phyloP scores from a whole-genome alignment of 1,140 invertebrate genomes.

The Diabrotica undecimpunctata region DNA sequence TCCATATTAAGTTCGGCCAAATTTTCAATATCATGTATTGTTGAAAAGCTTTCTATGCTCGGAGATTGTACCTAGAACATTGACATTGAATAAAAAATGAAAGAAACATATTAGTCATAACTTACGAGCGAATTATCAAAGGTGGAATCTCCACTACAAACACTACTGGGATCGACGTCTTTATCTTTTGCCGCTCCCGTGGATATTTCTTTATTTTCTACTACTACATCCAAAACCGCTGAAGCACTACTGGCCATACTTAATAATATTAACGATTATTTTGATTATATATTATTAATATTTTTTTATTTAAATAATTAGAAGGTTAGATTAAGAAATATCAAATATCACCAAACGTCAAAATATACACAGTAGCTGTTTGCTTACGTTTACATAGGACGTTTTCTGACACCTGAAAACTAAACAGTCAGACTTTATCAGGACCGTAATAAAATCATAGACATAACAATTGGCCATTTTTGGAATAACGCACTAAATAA shows the following conservation, averaged over 20 bases:
- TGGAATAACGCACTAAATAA: too few relatives aligned
- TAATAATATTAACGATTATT: neutral
- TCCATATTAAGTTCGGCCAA: slow-evolving; percentile 54
- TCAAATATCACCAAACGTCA: neutral
- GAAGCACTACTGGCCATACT: slow-evolving; percentile 35
- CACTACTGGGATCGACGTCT: slow-evolving; percentile 37
- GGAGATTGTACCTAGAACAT: slow-evolving; percentile 53
- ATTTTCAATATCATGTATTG: slow-evolving; percentile 56
- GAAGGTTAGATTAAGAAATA: neutral
- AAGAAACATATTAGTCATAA: slow-evolving; percentile 15
- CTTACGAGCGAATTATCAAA: slow-evolving; percentile 43
- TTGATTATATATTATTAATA: neutral
- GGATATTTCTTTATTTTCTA: slow-evolving; percentile 42
- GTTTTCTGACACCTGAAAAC: too few relatives aligned
- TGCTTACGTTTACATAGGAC: too few relatives aligned
- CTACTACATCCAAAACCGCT: slow-evolving; percentile 44
- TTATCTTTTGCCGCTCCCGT: slow-evolving; percentile 37
- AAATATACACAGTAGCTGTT: neutral
- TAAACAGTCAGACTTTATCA: too few relatives aligned
- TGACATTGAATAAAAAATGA: slow-evolving; percentile 16
- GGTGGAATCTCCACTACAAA: slow-evolving; percentile 35
- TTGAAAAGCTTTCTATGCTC: slow-evolving; percentile 61
- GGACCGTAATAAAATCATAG: too few relatives aligned
- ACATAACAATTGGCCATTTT: too few relatives aligned
- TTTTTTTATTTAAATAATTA: neutral